phyloP scores from a whole-genome alignment of 2,797 vertebrate genomes.

The Allobates femoralis region DNA sequence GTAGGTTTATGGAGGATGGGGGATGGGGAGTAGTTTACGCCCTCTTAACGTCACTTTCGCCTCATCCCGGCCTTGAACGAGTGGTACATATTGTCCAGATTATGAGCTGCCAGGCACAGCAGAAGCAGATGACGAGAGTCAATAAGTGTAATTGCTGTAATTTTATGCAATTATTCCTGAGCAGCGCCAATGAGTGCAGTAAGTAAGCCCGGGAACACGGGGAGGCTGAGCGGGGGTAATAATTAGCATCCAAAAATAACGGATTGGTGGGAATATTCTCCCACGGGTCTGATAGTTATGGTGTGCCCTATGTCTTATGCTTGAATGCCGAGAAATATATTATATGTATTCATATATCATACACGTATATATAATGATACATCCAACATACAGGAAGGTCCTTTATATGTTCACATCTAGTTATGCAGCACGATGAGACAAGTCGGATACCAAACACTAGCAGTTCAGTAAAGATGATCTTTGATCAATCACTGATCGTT shows the following conservation, averaged over 20 bases:
- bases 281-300: no score
- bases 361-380: no score
- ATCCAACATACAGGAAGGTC: no score
- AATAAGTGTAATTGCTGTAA: conserved; percentile 45
- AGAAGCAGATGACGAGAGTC: conserved; percentile 21
- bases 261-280: not conserved
- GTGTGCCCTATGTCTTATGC: no score
- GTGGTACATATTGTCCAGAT: conserved; percentile 15
- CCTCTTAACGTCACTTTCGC: not conserved
- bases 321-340: no score
- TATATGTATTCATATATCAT: no score
- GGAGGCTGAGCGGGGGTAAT: not conserved
- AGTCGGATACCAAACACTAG: no score
- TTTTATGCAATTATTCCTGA: conserved; percentile 47
- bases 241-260: not conserved
- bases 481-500: not conserved
- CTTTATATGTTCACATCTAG: no score
- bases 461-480: no score
- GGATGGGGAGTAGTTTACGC: not conserved
- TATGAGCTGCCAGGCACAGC: conserved; percentile 7
- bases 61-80: conserved; percentile 2
- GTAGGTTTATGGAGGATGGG: not conserved
- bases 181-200: conserved; percentile 5
- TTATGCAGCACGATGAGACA: no score
- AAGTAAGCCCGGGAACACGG: conserved; percentile 14